Base-by-base conservation (phyloP, 2,888 invertebrate species). In the Xestia c-nigrum region DNA sequence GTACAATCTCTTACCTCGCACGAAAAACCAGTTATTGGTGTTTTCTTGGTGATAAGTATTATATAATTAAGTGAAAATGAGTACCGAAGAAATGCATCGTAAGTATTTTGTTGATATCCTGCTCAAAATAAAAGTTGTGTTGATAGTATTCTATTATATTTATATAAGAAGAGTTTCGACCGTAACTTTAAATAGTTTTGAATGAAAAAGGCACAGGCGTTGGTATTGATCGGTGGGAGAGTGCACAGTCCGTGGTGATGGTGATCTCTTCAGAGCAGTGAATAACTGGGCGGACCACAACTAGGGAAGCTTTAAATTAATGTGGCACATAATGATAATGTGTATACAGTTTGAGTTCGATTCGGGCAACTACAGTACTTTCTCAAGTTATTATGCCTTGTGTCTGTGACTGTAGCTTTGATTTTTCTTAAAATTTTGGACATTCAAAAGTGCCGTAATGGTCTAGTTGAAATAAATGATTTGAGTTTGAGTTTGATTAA, bases 81-180 rank as follows among this genome's bases (percentile, higher is more conserved):
- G 50, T 12, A 47, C 3, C 6, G 82, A 82, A 24, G 77, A 82
- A 47, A 55, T 81, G 61, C 57, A 80, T n/a, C 71, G 80, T 80
- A 55, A 80, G 79, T 76, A 43, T 46, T 38, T 31, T 55, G 21
- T 46, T 59, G 12, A 64, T 40, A 59, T 59, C 31, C 31, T 31
- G 3, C 31, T 59, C 6, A 16, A 19, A 19, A 31, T 59, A 7
- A 31, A 7, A 59, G 59, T 24, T 57, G 16, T 31, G 6, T 1
- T 7, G 7, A 9, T 38, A 31, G 16, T 16, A 31, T 16, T 19
- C 7, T n/a, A n/a, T n/a, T n/a, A n/a, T n/a, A n/a, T n/a, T n/a
- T n/a, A n/a, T n/a, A n/a, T n/a, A 16, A 19, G 16, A 7, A 16
- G 16, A 31, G 16, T 16, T 24, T 59, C 16, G 16, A 31, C 7